A percentile compares a stretch with the other conserved stretches of the same genome.
These are phyloP conservation scores for Sialia sialis DNA, from an alignment of 2,113 vertebrate species.

Conservation along the genomic window DNA sequence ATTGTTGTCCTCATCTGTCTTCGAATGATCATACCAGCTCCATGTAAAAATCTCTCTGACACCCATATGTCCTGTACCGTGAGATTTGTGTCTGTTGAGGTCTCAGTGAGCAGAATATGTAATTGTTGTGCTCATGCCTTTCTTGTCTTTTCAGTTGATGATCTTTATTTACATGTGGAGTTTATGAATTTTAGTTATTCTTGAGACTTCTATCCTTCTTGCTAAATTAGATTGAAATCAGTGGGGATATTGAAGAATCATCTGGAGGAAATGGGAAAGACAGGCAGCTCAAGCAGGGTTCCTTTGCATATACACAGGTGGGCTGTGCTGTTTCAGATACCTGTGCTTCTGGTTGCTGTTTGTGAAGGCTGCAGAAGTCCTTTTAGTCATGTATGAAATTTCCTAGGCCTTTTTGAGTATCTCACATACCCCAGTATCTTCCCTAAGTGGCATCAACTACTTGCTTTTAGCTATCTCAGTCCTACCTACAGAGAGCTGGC, in stretches of 20 bases:
- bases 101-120: background rate
- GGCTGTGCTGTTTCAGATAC: background rate
- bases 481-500: background rate
- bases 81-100: background rate
- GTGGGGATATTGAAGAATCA: background rate
- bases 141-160: background rate
- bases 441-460: background rate
- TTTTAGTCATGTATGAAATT: background rate
- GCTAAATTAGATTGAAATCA: background rate
- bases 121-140: background rate
- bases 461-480: background rate
- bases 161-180: background rate
- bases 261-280: background rate
- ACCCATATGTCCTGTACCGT: accelerated
- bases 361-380: background rate
- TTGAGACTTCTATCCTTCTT: background rate
- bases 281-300: background rate
- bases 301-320: background rate
- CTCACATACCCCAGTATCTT: background rate
- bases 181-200: background rate
- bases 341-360: background rate
- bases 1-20: background rate
- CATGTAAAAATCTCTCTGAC: background rate
- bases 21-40: background rate
- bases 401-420: background rate